phyloP scores from a whole-genome alignment of 2,888 invertebrate species.

The Amphipyra tragopoginis region DNA sequence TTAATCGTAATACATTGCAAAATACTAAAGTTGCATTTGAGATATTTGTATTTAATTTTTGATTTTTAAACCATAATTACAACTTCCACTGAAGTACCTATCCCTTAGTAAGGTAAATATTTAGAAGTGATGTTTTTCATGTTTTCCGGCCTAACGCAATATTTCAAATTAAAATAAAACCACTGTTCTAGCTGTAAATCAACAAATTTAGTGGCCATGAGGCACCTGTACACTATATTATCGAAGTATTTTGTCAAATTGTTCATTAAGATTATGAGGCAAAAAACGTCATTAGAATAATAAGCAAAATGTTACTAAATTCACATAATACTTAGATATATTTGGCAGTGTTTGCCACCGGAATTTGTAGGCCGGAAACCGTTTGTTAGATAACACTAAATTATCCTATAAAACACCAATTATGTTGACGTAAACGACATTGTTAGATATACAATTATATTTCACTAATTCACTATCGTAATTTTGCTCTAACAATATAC shows the following conservation, averaged over 20 bases:
- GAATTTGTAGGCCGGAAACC: slow-evolving; percentile 45
- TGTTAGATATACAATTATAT: slow-evolving; percentile 18
- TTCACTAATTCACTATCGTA: slow-evolving; percentile 32
- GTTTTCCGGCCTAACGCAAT: slow-evolving; percentile 40
- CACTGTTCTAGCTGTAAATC: slow-evolving; percentile 5
- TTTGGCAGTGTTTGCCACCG: slow-evolving; percentile 21
- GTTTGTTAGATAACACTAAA: slow-evolving; percentile 29
- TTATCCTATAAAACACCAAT: slow-evolving; percentile 18
- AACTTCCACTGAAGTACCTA: slow-evolving; percentile 9
- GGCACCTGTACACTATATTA: slow-evolving; percentile 8
- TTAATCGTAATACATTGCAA: slow-evolving; percentile 19
- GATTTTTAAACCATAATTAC: not conserved
- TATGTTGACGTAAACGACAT: slow-evolving; percentile 19
- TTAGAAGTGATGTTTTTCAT: slow-evolving; percentile 5
- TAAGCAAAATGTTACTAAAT: slow-evolving; percentile 25
- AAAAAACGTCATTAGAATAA: slow-evolving; percentile 29
- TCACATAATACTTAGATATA: slow-evolving; percentile 13
- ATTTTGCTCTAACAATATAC: slow-evolving; percentile 38
- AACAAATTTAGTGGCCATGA: slow-evolving; percentile 12
- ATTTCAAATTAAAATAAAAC: not conserved
- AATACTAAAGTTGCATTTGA: slow-evolving; percentile 11
- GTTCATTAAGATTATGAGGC: slow-evolving; percentile 16
- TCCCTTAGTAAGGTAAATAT: slow-evolving; percentile 4
- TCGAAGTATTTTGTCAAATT: slow-evolving; percentile 25
- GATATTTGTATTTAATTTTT: not conserved